These are phyloP conservation scores for Noctua janthe DNA, from an alignment of 2,888 invertebrate species.

Conservation along the genomic window DNA sequence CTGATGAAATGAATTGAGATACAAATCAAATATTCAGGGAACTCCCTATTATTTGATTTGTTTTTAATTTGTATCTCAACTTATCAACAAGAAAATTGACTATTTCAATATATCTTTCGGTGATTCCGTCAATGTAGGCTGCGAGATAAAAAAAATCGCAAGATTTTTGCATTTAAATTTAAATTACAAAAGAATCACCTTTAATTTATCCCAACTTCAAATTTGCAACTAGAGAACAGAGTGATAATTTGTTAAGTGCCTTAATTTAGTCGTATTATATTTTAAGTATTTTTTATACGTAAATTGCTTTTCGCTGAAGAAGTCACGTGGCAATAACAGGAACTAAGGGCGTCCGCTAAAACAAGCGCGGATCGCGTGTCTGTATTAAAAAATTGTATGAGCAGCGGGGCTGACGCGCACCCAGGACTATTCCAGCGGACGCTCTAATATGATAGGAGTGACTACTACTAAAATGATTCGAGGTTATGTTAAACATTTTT, in stretches of 20 bases:
- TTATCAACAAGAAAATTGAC: neutral
- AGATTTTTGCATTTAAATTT: no score
- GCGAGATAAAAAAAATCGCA: no score
- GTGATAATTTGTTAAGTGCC: conserved; percentile 4
- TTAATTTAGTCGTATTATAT: neutral
- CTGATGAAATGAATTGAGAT: neutral
- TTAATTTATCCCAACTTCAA: neutral
- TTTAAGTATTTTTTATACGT: neutral
- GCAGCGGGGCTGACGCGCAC: neutral
- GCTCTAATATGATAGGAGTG: neutral
- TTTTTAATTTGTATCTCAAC: neutral
- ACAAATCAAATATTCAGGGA: neutral
- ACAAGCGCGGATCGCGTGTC: neutral
- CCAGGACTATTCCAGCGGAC: neutral
- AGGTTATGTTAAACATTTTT: no score
- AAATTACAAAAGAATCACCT: no score
- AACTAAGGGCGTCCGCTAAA: neutral
- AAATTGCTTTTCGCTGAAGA: neutral
- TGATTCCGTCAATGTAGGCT: neutral
- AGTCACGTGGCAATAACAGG: neutral
- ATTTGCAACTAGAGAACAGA: neutral
- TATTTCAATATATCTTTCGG: neutral
- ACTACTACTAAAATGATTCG: no score
- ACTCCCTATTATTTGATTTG: neutral
- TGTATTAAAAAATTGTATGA: no score